phyloP scores from a whole-genome alignment of 2,113 vertebrate species.

The Apistogramma diplotaenia region DNA sequence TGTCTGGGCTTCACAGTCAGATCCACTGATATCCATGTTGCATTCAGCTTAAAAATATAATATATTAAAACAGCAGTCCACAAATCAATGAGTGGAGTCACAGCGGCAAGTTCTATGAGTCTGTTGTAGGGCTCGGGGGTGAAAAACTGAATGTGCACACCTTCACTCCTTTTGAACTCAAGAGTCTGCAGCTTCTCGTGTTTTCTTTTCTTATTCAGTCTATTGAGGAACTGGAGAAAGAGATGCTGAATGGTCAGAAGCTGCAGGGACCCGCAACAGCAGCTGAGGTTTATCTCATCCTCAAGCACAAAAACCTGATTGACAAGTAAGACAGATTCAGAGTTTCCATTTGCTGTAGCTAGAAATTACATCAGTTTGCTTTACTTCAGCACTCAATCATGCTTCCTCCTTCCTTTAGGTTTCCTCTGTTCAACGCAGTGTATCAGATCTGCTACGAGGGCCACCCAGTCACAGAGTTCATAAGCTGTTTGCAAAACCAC shows the following conservation, averaged over 20 bases:
- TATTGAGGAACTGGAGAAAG: conserved; percentile 92
- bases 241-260: conserved; percentile 97
- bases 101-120: neutral
- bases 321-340: conserved; percentile 83
- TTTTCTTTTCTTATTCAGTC: conserved; percentile 73
- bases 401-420: conserved; percentile 73
- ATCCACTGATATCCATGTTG: neutral
- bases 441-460: conserved; percentile 90
- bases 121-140: neutral
- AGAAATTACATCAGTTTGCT: neutral
- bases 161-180: neutral
- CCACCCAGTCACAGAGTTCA: conserved; percentile 86
- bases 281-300: conserved; percentile 88
- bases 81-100: neutral
- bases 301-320: conserved; percentile 82
- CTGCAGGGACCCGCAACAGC: conserved; percentile 94
- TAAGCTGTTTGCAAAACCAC: conserved; percentile 91
- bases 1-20: neutral
- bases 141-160: neutral
- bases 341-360: neutral
- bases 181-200: neutral
- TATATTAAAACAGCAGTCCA: neutral
- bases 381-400: neutral
- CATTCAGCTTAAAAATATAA: neutral
- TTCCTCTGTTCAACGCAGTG: conserved; percentile 92